A percentile compares a stretch with the other conserved stretches of the same genome.
Conservation (phyloP, 1,140 invertebrate species). For the Philotrypesis tridentata region DNA sequence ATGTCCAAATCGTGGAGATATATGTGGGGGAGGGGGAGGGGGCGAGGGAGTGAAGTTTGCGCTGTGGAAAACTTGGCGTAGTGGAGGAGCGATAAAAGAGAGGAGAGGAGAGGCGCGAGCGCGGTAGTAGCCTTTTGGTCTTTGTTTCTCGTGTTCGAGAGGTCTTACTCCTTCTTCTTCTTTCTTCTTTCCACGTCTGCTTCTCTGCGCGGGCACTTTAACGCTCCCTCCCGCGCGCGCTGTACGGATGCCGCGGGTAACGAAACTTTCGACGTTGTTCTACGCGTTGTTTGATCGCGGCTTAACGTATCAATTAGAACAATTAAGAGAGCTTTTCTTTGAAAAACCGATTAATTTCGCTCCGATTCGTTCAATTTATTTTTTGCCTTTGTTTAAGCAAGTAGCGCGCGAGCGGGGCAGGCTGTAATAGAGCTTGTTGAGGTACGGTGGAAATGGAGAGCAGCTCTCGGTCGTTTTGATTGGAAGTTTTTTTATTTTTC, state of each 20-base stretch:
- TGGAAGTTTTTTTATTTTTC: too few relatives aligned
- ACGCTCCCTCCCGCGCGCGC: neutral
- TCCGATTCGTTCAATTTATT: neutral
- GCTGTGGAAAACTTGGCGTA: neutral
- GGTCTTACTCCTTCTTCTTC: neutral
- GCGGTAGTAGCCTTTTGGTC: neutral
- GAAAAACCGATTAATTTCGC: slow-evolving; percentile 3
- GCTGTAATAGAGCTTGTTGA: neutral
- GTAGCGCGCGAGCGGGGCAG: too few relatives aligned
- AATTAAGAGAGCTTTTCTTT: slow-evolving; percentile 22
- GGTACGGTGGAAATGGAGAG: neutral
- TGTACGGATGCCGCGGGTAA: neutral
- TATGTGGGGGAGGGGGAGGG: neutral
- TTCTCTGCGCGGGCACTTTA: neutral
- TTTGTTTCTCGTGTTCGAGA: slow-evolving; percentile 14
- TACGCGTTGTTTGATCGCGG: slow-evolving; percentile 4
- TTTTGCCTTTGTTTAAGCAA: neutral
- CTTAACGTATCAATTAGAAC: slow-evolving; percentile 33
- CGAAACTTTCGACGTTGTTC: neutral
- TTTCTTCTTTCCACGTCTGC: neutral
- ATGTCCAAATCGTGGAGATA: neutral
- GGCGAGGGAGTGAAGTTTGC: neutral
- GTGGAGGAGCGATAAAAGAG: neutral
- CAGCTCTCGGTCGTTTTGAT: neutral
- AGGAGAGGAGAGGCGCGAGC: neutral